phyloP scores from a whole-genome alignment of 2,888 invertebrate genomes.

The Trissoscelio sp. region DNA sequence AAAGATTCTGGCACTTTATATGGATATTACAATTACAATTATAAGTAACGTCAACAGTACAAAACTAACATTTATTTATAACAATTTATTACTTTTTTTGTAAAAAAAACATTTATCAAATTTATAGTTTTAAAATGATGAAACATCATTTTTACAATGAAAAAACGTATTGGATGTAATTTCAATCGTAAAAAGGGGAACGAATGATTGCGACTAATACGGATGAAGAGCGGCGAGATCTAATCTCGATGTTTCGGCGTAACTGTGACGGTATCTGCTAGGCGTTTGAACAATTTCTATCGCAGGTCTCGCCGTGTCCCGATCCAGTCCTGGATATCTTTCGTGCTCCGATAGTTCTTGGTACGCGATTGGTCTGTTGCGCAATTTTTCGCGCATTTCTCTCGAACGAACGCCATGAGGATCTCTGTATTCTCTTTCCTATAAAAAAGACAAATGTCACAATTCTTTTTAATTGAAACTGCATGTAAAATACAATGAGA shows the following conservation, averaged over 20 bases:
- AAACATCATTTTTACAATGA: too few relatives aligned
- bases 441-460: conserved; percentile 16
- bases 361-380: conserved; percentile 81
- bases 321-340: conserved; percentile 85
- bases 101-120: too few relatives aligned
- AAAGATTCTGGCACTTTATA: conserved; percentile 37
- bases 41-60: conserved; percentile 12
- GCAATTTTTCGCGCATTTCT: conserved; percentile 78
- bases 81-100: background rate
- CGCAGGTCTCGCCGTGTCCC: conserved; percentile 82
- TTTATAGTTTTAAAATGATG: too few relatives aligned
- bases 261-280: conserved; percentile 82
- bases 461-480: background rate
- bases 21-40: conserved; percentile 22
- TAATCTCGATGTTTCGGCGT: conserved; percentile 81
- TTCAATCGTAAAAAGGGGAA: background rate
- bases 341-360: conserved; percentile 85
- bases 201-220: conserved; percentile 74
- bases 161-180: background rate
- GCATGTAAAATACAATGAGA: too few relatives aligned
- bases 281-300: conserved; percentile 80
- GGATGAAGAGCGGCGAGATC: conserved; percentile 82
- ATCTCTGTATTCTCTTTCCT: conserved; percentile 74
- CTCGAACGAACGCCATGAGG: conserved; percentile 73
- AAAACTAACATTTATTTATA: conserved; percentile 8